Base-by-base conservation (phyloP, 1,140 invertebrate species). In the Cydia fagiglandana region DNA sequence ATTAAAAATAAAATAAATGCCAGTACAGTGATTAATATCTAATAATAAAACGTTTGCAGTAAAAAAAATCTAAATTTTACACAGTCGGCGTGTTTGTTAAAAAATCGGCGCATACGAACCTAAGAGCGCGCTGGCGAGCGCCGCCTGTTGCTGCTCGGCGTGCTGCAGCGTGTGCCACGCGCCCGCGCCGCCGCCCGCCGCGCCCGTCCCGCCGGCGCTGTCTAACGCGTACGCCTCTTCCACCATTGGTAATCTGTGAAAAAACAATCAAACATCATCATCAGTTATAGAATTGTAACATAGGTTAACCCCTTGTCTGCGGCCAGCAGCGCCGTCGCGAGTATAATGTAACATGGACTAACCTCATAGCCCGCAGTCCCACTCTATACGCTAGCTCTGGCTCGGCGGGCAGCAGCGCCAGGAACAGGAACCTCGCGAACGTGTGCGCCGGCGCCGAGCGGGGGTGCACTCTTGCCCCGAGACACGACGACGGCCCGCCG, bases 401-500 rank as follows among this genome's bases (percentile, higher is more conserved):
- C 90, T 97, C 96, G 81, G 95, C 94, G 74, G 95, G 94, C 74
- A 97, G 90, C 61, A 97, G 92, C 12, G 96, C 95, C 56, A 95
- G 94, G 91, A 97, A 98, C 73, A 97, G 92, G 86, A 96, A 97
- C 76, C 96, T 93, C 15, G 96, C 96, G 91, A 97, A 97, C 41
- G 96, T 97, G 86, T 97, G 96, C 94, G 97, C 97, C 15, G 97
- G 97, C 70, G 96, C 94, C 2, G 94, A 94, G 82, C 97, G 96
- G 0, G 96, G 95, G 88, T 97, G 96, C 76, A 97, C 96, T 20
- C 95, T 95, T 66, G 95, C 94, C 30, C 96, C 96, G 6, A 93
- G 92, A 10, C 96, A 96, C 83, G 96, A 96, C 6, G 95, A 95
- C 0, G 96, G 96, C 0, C 96, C 97, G 20, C 96, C 96, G 88